These are phyloP conservation scores for Protobothrops mucrosquamatus DNA, from an alignment of 2,113 vertebrate genomes.

Conservation along the genomic window DNA sequence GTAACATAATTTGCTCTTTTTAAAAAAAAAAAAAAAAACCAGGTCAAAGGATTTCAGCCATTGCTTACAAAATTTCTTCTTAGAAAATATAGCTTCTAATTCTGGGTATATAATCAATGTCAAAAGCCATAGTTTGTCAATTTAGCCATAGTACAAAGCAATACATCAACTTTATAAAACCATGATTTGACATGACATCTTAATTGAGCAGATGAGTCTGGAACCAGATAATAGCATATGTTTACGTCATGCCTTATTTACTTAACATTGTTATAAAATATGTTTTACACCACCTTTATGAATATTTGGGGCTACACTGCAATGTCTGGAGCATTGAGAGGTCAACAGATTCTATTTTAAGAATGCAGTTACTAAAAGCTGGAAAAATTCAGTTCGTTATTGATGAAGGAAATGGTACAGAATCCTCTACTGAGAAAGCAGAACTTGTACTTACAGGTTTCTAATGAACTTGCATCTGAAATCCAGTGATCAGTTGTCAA, in stretches of 20 bases:
- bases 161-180: background rate
- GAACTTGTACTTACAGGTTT: background rate
- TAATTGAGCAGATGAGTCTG: background rate
- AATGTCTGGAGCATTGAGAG: background rate
- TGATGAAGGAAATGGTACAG: background rate
- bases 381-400: conserved; percentile 9
- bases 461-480: background rate
- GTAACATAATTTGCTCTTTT: background rate
- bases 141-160: background rate
- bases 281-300: background rate
- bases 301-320: background rate
- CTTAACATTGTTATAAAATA: background rate
- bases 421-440: background rate
- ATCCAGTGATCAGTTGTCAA: background rate
- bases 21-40: background rate
- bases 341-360: background rate
- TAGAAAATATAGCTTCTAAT: background rate
- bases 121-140: background rate
- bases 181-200: background rate
- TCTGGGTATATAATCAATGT: background rate
- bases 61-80: background rate
- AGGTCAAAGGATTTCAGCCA: background rate
- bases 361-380: background rate
- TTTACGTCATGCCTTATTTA: background rate
- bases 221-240: background rate